Evolutionary conservation across 2,797 vertebrate genomes (phyloP).

Genomic region (Sylvilagus floridanus): DNA sequence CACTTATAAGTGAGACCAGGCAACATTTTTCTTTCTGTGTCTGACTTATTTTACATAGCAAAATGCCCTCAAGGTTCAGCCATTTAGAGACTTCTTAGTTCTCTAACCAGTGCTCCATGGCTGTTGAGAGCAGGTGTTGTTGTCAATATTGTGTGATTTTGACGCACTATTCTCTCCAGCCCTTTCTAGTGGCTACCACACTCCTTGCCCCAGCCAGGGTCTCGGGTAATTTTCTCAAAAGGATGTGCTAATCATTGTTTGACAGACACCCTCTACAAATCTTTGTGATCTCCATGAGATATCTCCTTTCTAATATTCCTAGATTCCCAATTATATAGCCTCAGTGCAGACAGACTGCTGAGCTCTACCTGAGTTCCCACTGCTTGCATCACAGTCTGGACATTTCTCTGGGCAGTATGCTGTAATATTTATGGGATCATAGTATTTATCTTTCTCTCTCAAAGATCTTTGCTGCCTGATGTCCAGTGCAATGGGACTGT

Average conservation of each 20-base stretch:
- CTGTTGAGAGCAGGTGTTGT: neutral
- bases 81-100: neutral
- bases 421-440: neutral
- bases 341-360: neutral
- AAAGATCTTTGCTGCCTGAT: neutral
- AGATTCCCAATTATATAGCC: neutral
- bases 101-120: neutral
- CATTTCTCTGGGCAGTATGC: neutral
- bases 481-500: neutral
- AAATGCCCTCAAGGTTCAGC: neutral
- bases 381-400: neutral
- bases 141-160: neutral
- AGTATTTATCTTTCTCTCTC: neutral
- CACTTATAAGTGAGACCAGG: too few relatives aligned
- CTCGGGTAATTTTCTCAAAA: neutral
- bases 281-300: neutral
- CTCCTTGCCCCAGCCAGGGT: neutral
- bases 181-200: too few relatives aligned
- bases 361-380: neutral
- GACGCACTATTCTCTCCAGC: neutral
- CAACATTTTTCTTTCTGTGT: neutral
- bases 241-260: neutral
- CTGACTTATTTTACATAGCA: neutral
- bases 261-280: neutral
- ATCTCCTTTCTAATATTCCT: neutral